Conservation (phyloP, 53 echinoderm and acorn worm genomes). For the Crossaster papposus region DNA sequence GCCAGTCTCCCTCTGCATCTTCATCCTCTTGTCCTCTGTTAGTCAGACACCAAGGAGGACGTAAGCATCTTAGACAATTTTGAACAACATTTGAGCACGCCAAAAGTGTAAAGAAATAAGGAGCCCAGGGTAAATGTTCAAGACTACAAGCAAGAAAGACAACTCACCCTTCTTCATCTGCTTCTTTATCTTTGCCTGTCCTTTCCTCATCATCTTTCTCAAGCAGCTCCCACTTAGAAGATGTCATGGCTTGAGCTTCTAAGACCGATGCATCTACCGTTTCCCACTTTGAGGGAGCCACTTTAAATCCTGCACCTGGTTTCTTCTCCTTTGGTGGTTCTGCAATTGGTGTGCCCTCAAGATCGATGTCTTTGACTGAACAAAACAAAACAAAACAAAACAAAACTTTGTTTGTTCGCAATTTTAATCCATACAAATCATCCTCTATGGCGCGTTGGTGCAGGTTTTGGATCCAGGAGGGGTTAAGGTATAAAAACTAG, state of each 20-base stretch:
- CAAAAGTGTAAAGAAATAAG: too few relatives aligned
- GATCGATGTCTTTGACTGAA: conserved; percentile 66
- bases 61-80: not conserved
- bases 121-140: too few relatives aligned
- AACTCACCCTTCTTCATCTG: conserved; percentile 6
- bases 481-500: too few relatives aligned
- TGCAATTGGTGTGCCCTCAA: conserved; percentile 79
- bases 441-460: too few relatives aligned
- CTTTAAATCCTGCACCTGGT: conserved; percentile 65
- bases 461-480: too few relatives aligned
- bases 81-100: not conserved
- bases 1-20: conserved; percentile 60
- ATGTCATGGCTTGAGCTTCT: conserved; percentile 97
- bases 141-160: not conserved
- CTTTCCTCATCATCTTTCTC: conserved; percentile 81
- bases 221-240: conserved; percentile 95
- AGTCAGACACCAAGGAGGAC: not conserved
- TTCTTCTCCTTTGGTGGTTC: conserved; percentile 36
- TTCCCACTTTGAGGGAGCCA: conserved; percentile 97
- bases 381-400: not conserved
- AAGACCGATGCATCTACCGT: conserved; percentile 84
- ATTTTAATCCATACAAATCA: too few relatives aligned
- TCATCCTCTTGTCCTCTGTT: conserved; percentile 62
- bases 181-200: conserved; percentile 10
- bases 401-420: not conserved